These are phyloP conservation scores for Myoxocephalus aenaeus DNA, from an alignment of 2,797 vertebrate genomes.

Conservation along the genomic window DNA sequence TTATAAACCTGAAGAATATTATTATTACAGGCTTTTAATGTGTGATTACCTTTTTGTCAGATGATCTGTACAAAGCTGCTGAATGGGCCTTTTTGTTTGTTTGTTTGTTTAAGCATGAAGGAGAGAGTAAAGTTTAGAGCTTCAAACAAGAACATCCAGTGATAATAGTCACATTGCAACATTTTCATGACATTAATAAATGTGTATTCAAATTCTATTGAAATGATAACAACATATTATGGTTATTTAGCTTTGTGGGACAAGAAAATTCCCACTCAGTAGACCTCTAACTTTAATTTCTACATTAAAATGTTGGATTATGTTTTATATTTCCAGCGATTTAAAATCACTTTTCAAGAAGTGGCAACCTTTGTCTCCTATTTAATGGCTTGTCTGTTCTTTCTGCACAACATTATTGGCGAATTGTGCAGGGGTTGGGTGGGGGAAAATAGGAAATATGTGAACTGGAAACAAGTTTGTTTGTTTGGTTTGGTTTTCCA, in stretches of 20 bases:
- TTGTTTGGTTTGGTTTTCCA: too few species aligned
- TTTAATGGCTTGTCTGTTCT: background rate
- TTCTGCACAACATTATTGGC: background rate
- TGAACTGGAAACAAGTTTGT: too few species aligned
- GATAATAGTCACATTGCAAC: too few species aligned
- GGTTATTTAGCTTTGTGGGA: too few species aligned
- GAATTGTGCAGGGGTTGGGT: background rate
- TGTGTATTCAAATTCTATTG: too few species aligned
- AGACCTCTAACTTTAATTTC: background rate
- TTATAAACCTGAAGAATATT: background rate
- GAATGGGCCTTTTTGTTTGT: too few species aligned
- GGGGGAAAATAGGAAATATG: too few species aligned
- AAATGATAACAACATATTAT: too few species aligned
- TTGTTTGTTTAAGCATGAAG: background rate
- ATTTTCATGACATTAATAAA: too few species aligned
- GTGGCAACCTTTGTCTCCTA: background rate
- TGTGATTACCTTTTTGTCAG: background rate
- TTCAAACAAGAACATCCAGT: background rate
- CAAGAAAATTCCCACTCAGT: too few species aligned
- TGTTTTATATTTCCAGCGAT: background rate
- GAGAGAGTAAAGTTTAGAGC: background rate
- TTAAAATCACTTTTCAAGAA: background rate
- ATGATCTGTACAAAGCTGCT: background rate
- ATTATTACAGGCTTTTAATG: background rate
- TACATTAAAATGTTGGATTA: background rate